Percentiles rank a stretch among this genome's conserved stretches.
phyloP scores from a whole-genome alignment of 2,888 invertebrate genomes.

The Cordylochernes scorpioides region DNA sequence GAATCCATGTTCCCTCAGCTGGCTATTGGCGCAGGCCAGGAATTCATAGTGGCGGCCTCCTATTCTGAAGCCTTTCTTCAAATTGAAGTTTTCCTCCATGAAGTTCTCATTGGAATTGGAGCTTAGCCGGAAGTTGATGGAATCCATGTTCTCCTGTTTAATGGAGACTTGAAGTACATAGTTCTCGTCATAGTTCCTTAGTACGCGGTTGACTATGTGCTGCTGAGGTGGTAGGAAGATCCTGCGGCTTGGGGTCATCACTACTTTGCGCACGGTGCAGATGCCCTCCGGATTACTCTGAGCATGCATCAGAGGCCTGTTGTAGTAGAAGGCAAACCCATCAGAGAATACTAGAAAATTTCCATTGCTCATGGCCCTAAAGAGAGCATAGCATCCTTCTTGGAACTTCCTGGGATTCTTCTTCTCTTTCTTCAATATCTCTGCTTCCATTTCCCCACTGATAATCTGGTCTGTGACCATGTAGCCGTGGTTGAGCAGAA shows the following conservation, averaged over 20 bases:
- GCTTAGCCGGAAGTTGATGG: conserved; percentile 8
- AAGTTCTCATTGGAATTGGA: conserved; percentile 3
- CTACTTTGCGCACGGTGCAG: no score
- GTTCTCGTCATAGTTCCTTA: conserved; percentile 10
- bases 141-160: conserved; percentile 11
- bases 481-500: no score
- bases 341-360: no score
- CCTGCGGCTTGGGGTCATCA: conserved; percentile 12
- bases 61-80: conserved; percentile 9
- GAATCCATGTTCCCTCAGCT: conserved; percentile 16
- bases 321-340: no score
- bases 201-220: conserved; percentile 12
- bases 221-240: conserved; percentile 10
- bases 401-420: no score
- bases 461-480: no score
- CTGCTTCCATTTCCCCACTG: no score
- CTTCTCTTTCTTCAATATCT: no score
- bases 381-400: no score
- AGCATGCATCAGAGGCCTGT: no score
- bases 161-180: conserved; percentile 10
- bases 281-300: no score
- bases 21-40: conserved; percentile 15
- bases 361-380: no score
- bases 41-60: conserved; percentile 13
- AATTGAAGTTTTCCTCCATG: conserved; percentile 6